Percentiles rank a stretch among this genome's conserved stretches.
Evolutionary conservation across 2,113 vertebrate genomes (phyloP).

Genomic region (Amphiprion ocellaris): DNA sequence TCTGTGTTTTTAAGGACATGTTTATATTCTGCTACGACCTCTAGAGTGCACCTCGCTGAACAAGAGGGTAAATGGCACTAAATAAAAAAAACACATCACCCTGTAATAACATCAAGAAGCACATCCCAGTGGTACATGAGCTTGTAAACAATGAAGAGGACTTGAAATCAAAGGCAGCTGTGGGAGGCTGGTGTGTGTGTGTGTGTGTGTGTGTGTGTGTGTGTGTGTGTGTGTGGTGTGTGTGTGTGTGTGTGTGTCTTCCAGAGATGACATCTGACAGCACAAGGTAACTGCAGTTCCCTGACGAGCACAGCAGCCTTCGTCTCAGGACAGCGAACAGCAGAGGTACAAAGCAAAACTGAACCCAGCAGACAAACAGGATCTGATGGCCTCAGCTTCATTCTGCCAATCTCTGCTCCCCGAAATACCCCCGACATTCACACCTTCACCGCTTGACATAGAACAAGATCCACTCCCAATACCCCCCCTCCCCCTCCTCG

Average conservation of each 20-base stretch:
- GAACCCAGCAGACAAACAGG: slow-evolving; percentile 37
- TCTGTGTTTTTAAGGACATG: too few species aligned
- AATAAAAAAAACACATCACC: too few species aligned
- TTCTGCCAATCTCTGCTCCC: slow-evolving; percentile 42
- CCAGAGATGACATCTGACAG: slow-evolving; percentile 62
- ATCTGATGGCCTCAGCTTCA: slow-evolving; percentile 43
- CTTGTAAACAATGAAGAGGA: neutral
- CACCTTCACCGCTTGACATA: slow-evolving; percentile 28
- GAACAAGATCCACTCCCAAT: slow-evolving; percentile 29
- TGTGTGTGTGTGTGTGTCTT: slow-evolving; percentile 5
- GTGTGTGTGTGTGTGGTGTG: neutral
- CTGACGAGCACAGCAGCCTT: slow-evolving; percentile 30
- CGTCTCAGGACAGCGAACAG: slow-evolving; percentile 38
- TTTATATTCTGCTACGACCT: neutral
- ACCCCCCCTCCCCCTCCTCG: neutral
- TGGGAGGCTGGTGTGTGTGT: neutral
- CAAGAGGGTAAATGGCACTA: too few species aligned
- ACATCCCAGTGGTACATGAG: slow-evolving; percentile 12
- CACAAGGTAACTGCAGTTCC: slow-evolving; percentile 52
- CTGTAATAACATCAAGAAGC: neutral
- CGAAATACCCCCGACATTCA: slow-evolving; percentile 44
- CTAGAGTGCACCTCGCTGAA: neutral
- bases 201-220: neutral
- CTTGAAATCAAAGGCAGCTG: slow-evolving; percentile 22
- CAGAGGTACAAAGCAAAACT: slow-evolving; percentile 35